Percentiles rank a stretch among this genome's conserved stretches.
These are phyloP conservation scores for Solenopsis fugax DNA, from an alignment of 1,140 invertebrate genomes.

Conservation along the genomic window DNA sequence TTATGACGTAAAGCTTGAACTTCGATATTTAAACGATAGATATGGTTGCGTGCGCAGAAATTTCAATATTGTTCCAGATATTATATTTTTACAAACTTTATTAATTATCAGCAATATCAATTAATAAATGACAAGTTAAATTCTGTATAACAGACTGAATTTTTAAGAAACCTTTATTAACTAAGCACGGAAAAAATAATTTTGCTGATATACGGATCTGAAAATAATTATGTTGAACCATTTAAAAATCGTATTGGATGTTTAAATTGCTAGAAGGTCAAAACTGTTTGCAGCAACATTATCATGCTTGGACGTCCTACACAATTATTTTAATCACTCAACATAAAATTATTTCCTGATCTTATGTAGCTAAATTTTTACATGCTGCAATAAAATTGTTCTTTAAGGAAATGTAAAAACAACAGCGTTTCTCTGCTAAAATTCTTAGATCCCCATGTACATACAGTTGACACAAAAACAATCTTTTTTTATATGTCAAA, in stretches of 20 bases:
- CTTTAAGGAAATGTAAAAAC: background rate
- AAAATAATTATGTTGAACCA: too few relatives aligned
- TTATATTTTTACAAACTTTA: background rate
- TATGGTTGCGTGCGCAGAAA: background rate
- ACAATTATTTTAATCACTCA: too few relatives aligned
- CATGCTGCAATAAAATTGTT: too few relatives aligned
- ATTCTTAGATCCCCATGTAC: background rate
- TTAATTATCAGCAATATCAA: background rate
- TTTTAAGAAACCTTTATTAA: background rate
- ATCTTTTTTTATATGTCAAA: background rate
- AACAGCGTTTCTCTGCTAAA: background rate
- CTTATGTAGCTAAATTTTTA: too few relatives aligned
- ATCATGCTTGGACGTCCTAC: too few relatives aligned
- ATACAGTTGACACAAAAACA: background rate
- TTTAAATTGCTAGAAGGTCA: too few relatives aligned
- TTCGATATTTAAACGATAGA: constrained; percentile 23
- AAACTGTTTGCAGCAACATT: too few relatives aligned
- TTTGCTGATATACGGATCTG: too few relatives aligned
- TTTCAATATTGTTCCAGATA: background rate
- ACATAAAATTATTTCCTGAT: too few relatives aligned
- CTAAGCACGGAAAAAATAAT: too few relatives aligned
- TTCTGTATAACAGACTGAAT: background rate
- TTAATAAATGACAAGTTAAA: background rate
- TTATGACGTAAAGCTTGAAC: constrained; percentile 34
- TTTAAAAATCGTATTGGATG: too few relatives aligned